A percentile compares a stretch with the other conserved stretches of the same genome.
Evolutionary conservation across 1,140 invertebrate genomes (phyloP).

Genomic region (Asbolus verrucosus): DNA sequence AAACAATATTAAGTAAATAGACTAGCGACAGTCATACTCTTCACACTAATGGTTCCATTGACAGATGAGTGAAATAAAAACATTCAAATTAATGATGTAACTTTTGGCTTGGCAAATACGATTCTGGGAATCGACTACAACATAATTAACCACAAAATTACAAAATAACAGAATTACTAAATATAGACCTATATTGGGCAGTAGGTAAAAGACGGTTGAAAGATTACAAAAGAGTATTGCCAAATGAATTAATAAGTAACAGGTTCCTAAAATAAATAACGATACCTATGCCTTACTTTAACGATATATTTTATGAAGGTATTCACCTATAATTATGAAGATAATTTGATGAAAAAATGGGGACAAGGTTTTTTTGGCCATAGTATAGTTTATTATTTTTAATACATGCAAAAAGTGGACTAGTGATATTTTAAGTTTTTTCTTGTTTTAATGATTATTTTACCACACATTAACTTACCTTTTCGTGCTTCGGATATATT

Average conservation of each 20-base stretch:
- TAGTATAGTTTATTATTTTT: slow-evolving; percentile 11
- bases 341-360: slow-evolving; percentile 4
- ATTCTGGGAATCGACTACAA: slow-evolving; percentile 21
- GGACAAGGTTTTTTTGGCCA: slow-evolving; percentile 18
- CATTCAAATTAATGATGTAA: slow-evolving; percentile 31
- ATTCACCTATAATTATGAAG: slow-evolving; percentile 3
- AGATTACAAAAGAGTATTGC: background rate
- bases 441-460: slow-evolving; percentile 15
- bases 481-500: slow-evolving; percentile 9
- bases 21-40: too few relatives aligned
- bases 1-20: too few relatives aligned
- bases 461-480: slow-evolving; percentile 19
- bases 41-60: too few relatives aligned
- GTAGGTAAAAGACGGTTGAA: background rate
- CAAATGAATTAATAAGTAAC: slow-evolving; percentile 3
- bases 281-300: too few relatives aligned
- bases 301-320: background rate
- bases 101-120: slow-evolving; percentile 19
- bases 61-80: background rate
- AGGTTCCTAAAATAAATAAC: too few relatives aligned
- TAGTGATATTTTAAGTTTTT: slow-evolving; percentile 15
- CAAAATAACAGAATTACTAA: slow-evolving; percentile 9
- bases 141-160: slow-evolving; percentile 31
- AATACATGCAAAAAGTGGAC: background rate
- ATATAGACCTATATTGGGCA: background rate